Evolutionary conservation across 2,797 vertebrate species (phyloP), one percentile per base, ranked within the genome.

Genomic region (Neoniphon sammara): DNA sequence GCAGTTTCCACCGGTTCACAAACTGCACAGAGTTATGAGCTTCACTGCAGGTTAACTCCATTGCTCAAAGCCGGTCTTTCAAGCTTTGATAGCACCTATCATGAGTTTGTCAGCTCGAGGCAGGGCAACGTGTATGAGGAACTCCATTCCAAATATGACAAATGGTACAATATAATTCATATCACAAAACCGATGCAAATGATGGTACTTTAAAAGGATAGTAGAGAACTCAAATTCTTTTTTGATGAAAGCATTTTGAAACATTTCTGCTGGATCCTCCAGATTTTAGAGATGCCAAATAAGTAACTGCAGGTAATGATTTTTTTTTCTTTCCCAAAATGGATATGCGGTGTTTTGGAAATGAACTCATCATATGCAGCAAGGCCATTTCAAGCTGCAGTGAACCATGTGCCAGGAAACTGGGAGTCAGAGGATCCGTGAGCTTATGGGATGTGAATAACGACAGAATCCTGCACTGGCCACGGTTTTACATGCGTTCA

Each of bases 361-460:
- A 63, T 39, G 60, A 58, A 83, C 78, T 49, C 39, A 66, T 84
- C 60, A 71, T 47, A 47, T 21, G 54, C 57, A 57, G 72, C 66
- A 61, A 61, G 77, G 77, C 21, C 59, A 54, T n/a, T 50, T 60
- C 46, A 80, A 80, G 63, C 77, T 67, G 53, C 67, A 77, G 70
- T 39, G 70, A 86, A 82, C 57, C 75, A 53, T 54, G 63, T 90
- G 87, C 80, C 83, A 85, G 86, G 80, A 89, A 91, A 88, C 78
- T 75, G 78, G 73, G 84, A 88, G 86, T 91, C 87, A 85, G 79
- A 78, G 70, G 77, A 85, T 87, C 80, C 74, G 64, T 72, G 50
- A 78, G 87, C 61, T 80, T 85, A 79, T 83, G 85, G 76, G 88
- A 92, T 82, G 81, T 84, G 85, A 90, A 89, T 88, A 85, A 79